Conservation (phyloP, 1,140 invertebrate genomes). For the Drosophila bifasciata region DNA sequence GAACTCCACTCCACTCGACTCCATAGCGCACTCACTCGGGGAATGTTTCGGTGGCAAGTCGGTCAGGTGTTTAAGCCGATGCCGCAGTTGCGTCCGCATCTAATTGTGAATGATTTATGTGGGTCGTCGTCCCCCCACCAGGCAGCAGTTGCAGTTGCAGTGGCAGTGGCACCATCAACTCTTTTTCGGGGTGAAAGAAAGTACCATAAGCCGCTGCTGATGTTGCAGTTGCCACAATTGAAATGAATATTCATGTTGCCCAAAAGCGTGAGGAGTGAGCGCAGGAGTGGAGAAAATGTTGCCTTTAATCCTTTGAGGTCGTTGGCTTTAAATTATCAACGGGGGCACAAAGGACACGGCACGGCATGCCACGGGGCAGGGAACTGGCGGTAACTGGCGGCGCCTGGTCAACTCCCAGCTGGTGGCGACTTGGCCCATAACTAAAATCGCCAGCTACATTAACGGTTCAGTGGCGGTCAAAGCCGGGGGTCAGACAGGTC, state of each 20-base stretch:
- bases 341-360: conserved; percentile 41
- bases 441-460: conserved; percentile 51
- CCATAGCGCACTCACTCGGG: neutral
- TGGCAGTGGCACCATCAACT: conserved; percentile 24
- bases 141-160: neutral
- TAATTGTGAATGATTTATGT: conserved; percentile 82
- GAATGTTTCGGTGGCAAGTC: conserved; percentile 40
- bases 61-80: conserved; percentile 52
- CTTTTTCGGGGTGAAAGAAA: conserved; percentile 34
- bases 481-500: conserved; percentile 40
- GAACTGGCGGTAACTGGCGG: neutral
- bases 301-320: conserved; percentile 54
- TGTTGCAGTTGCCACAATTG: conserved; percentile 52
- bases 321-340: conserved; percentile 62
- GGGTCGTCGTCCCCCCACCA: conserved; percentile 65
- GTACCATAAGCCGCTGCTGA: conserved; percentile 37
- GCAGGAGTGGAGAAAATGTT: conserved; percentile 16
- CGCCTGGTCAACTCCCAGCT: conserved; percentile 39
- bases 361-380: neutral
- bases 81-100: conserved; percentile 66
- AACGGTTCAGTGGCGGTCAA: conserved; percentile 33
- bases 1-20: neutral
- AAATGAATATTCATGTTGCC: conserved; percentile 57
- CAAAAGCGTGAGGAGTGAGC: neutral
- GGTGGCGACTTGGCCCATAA: conserved; percentile 35